A percentile compares a stretch with the other conserved stretches of the same genome.
phyloP scores from a whole-genome alignment of 1,140 invertebrate genomes.

The Nasonia longicornis region DNA sequence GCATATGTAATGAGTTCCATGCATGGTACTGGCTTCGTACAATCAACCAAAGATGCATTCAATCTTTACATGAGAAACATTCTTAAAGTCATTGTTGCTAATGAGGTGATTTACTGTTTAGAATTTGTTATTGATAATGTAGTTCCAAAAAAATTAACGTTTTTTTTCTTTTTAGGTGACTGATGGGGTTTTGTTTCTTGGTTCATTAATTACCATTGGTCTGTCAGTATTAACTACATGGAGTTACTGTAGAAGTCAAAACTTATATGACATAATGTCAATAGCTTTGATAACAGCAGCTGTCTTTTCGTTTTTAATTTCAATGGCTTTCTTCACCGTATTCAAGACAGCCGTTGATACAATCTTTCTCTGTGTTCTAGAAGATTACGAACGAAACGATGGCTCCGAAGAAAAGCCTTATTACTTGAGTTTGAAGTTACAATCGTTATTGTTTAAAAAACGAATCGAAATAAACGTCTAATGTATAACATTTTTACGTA shows the following conservation, averaged over 20 bases:
- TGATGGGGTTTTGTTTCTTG: background rate
- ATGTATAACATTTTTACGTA: no score
- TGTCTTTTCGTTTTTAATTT: background rate
- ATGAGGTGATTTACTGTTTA: background rate
- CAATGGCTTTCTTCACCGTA: background rate
- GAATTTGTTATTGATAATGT: background rate
- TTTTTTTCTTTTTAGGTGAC: background rate
- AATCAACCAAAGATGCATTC: conserved; percentile 25
- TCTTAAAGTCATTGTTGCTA: background rate
- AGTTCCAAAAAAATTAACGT: background rate
- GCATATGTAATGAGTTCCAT: conserved; percentile 22
- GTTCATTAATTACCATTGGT: background rate
- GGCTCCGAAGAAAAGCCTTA: conserved; percentile 91
- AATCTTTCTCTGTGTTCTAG: conserved; percentile 94
- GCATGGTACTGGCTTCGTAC: conserved; percentile 15
- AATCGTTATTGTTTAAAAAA: no score
- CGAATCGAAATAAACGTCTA: no score
- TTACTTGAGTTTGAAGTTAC: conserved; percentile 76
- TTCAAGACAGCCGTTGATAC: conserved; percentile 74
- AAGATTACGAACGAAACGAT: conserved; percentile 95
- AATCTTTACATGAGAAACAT: conserved; percentile 31
- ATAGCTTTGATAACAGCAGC: background rate
- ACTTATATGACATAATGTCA: background rate
- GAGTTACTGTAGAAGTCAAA: background rate
- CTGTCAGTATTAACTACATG: background rate